Evolutionary conservation across 2,888 invertebrate species (phyloP).

Genomic region (Plebejus melissa): DNA sequence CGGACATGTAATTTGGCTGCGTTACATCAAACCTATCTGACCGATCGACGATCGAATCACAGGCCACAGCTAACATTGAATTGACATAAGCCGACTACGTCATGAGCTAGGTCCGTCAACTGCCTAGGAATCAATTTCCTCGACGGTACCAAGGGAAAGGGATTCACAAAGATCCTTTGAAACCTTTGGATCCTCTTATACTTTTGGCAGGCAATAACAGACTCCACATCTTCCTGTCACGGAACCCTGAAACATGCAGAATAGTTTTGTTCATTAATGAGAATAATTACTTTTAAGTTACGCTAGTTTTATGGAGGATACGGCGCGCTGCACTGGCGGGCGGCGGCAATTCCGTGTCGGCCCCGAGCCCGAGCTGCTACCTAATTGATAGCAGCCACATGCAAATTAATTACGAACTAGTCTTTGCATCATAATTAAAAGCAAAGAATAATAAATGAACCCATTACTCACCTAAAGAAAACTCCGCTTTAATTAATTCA

Average conservation of each 20-base stretch:
- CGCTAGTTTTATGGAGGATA: conserved; percentile 37
- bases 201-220: neutral
- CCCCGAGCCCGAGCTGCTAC: conserved; percentile 38
- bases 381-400: conserved; percentile 43
- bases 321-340: conserved; percentile 35
- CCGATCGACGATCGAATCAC: no score
- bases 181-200: neutral
- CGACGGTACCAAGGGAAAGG: neutral
- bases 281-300: conserved; percentile 38
- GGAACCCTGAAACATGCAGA: neutral
- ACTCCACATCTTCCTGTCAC: neutral
- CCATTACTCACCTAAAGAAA: conserved; percentile 37
- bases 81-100: no score
- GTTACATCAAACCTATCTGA: no score
- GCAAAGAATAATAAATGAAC: conserved; percentile 39
- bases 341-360: conserved; percentile 31
- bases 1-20: no score
- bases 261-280: conserved; percentile 37
- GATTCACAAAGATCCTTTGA: neutral
- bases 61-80: no score
- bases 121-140: no score
- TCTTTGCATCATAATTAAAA: conserved; percentile 40
- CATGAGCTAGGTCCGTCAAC: no score
- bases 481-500: conserved; percentile 36
- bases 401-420: conserved; percentile 42